Base-by-base conservation (phyloP, 2,888 invertebrate genomes). In the Cyrtodaria siliqua region DNA sequence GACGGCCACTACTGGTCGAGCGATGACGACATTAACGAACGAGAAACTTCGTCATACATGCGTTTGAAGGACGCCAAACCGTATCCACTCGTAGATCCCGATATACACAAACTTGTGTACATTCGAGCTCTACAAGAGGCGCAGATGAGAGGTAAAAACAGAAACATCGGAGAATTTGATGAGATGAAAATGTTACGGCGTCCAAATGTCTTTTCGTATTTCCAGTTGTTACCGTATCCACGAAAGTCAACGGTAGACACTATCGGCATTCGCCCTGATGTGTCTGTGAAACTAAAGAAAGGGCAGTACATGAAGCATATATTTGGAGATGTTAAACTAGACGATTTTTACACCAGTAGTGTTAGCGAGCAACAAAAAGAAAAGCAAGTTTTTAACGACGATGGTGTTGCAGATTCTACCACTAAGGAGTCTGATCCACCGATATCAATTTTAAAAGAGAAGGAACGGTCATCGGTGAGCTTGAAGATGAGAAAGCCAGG, bases 291-390 rank as follows among this genome's bases (percentile, higher is more conserved):
- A 47, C 72, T 77, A 52, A 85, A 79, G 52, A 77, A 79, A 44
- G 85, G 83, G 16, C 71, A 78, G 26, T 66, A 64, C 14, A 82
- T 85, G 80, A 77, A 80, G 60, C 85, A 85, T 55, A 76, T 85
- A n/a, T 78, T 85, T n/a, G 85, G 85, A 1, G 79, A 82, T 44
- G 60, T 83, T 6, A 72, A 79, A 16, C 53, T 75, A 9, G 82
- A 77, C 0, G 80, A 82, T 49, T 85, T 79, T 55, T 82, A 83
- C 53, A n/a, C 77, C 80, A 4, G 61, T 70, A 8, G 68, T 70
- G 26, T 53, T 63, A 26, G 29, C 55, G 1, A 27, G 24, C 18
- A 57, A 47, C n/a, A n/a, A n/a, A n/a, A n/a, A n/a, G n/a, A n/a
- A n/a, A n/a, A n/a, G n/a, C n/a, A n/a, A 14, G 50, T 67, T 2